Base-by-base conservation (phyloP, 2,113 vertebrate genomes). In the Ptilonorhynchus violaceus region DNA sequence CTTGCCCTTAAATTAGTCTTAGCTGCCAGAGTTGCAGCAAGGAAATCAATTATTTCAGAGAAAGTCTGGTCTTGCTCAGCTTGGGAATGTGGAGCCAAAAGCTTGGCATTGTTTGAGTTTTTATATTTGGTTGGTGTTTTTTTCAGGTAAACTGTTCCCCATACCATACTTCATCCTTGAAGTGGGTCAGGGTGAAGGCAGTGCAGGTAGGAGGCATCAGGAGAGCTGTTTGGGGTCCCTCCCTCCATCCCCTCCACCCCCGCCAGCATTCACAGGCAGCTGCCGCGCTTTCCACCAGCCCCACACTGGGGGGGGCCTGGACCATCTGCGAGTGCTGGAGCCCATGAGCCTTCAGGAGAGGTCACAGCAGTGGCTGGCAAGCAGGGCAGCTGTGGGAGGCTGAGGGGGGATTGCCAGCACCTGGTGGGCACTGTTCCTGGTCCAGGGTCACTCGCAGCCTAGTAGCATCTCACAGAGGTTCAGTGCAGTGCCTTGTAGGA, bases 381-480 rank as follows among this genome's bases (percentile, higher is more conserved):
- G 63, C 37, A 37, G 52, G 47, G 31, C 20, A 37, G 44, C 69
- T 27, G 41, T 0, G 24, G 53, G 37, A 70, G 60, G 47, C 44
- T 1, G 31, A 17, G 35, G 13, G 13, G 47, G 24, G 13, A 68
- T 42, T 3, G 11, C 74, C 2, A 1, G 64, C 49, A 47, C n/a
- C 5, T 0, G 7, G 39, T 2, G 3, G 25, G 19, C 53, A 4
- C n/a, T 30, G 52, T 39, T 83, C 15, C 76, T 56, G 73, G 8
- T 14, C 28, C 31, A 0, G 0, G 52, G 44, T 56, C 6, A 10
- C 30, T 31, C 0, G 0, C 5, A 7, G 59, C 46, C 66, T 78
- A 66, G 53, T 89, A 83, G 84, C 74, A 35, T 37, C 87, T 80
- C 58, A 2, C 72, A 39, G 84, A 82, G 37, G 30, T 44, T 85